These are phyloP conservation scores for Notodonta ziczac DNA, from an alignment of 2,888 invertebrate species.

Conservation along the genomic window DNA sequence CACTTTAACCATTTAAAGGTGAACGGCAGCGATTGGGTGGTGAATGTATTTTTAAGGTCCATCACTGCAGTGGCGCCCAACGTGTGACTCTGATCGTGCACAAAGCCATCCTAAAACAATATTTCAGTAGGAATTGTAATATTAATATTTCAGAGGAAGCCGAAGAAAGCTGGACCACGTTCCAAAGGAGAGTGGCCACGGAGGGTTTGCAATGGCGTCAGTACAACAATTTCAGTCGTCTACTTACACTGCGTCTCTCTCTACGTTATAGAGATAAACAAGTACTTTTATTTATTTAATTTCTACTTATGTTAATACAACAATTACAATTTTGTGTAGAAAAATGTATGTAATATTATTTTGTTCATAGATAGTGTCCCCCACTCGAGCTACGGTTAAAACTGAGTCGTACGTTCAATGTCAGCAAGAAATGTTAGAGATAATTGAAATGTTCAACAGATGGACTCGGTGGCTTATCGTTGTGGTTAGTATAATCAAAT, in stretches of 20 bases:
- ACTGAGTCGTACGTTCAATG: conserved; percentile 59
- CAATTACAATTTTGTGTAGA: no score
- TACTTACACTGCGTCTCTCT: conserved; percentile 61
- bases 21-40: no score
- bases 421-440: conserved; percentile 66
- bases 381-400: conserved; percentile 57
- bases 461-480: conserved; percentile 74
- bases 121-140: no score
- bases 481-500: conserved; percentile 51
- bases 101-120: no score
- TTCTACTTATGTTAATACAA: background rate
- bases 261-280: conserved; percentile 64
- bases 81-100: no score
- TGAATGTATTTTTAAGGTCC: no score
- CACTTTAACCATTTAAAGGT: no score
- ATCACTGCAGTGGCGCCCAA: no score
- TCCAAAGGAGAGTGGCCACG: conserved; percentile 57
- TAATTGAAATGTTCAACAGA: conserved; percentile 67
- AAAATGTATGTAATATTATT: background rate
- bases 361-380: conserved; percentile 59
- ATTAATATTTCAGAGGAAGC: conserved; percentile 30
- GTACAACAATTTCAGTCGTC: conserved; percentile 68
- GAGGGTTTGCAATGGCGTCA: conserved; percentile 76
- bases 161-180: conserved; percentile 56
- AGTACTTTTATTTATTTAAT: conserved; percentile 33